These are phyloP conservation scores for Patella depressa DNA, from an alignment of 2,888 invertebrate genomes.

Conservation along the genomic window DNA sequence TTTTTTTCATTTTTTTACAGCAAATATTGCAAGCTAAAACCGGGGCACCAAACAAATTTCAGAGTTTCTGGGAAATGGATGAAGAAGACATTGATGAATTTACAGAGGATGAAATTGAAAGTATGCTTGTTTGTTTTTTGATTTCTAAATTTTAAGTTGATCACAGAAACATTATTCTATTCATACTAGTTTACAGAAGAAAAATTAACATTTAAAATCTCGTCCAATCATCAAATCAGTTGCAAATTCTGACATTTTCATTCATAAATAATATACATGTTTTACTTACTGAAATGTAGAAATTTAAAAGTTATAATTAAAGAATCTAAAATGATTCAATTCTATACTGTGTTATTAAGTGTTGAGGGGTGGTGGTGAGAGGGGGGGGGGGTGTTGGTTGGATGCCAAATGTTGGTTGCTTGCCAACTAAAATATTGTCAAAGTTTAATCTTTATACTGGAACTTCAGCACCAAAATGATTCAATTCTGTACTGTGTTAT, in stretches of 20 bases:
- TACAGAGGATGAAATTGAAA: slow-evolving; percentile 65
- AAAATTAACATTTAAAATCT: background rate
- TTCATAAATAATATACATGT: background rate
- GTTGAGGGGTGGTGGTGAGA: no score
- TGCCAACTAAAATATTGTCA: no score
- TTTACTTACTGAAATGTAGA: background rate
- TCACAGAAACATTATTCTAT: no score
- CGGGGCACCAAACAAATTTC: slow-evolving; percentile 64
- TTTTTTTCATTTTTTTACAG: background rate
- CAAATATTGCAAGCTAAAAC: slow-evolving; percentile 60
- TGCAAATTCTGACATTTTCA: background rate
- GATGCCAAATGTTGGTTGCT: no score
- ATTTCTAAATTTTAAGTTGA: no score
- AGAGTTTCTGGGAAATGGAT: slow-evolving; percentile 70
- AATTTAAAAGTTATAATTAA: no score
- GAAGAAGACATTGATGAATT: slow-evolving; percentile 67
- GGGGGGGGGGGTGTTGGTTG: no score
- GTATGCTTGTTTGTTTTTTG: slow-evolving; percentile 40
- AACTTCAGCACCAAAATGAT: no score
- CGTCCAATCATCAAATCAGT: background rate
- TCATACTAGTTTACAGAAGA: background rate
- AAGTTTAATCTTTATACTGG: no score
- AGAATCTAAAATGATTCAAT: no score
- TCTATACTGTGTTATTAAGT: no score
- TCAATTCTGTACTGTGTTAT: no score